A percentile compares a stretch with the other conserved stretches of the same genome.
Conservation (phyloP, 1,140 invertebrate genomes). For the Leucophenga varia region DNA sequence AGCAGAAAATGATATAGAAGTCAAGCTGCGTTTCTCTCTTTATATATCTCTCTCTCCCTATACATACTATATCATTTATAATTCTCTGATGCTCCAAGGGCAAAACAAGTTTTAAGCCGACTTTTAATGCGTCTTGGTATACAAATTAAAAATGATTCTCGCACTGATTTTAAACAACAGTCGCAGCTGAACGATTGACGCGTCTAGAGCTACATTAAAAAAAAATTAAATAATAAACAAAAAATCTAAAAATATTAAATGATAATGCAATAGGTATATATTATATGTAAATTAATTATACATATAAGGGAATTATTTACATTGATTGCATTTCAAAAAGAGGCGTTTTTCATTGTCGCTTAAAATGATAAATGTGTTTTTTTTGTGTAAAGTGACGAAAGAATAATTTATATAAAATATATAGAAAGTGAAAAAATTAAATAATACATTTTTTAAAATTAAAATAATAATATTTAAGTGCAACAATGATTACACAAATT, state of each 20-base stretch:
- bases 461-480: slow-evolving; percentile 19
- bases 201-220: slow-evolving; percentile 24
- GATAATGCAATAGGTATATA: background rate
- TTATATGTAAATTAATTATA: slow-evolving; percentile 4
- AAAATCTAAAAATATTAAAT: too few relatives aligned
- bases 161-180: slow-evolving; percentile 19
- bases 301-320: too few relatives aligned
- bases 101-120: slow-evolving; percentile 25
- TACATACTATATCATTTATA: too few relatives aligned
- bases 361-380: too few relatives aligned
- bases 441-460: background rate
- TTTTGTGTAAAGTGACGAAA: too few relatives aligned
- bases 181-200: slow-evolving; percentile 36
- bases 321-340: too few relatives aligned
- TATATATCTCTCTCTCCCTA: too few relatives aligned
- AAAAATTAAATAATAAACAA: too few relatives aligned
- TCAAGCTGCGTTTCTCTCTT: too few relatives aligned
- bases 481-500: slow-evolving; percentile 2
- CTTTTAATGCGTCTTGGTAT: slow-evolving; percentile 3
- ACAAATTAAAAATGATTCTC: slow-evolving; percentile 1
- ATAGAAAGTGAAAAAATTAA: too few relatives aligned
- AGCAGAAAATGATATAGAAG: background rate
- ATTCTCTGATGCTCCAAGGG: slow-evolving; percentile 12
- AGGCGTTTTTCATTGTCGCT: too few relatives aligned
- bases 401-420: too few relatives aligned